A percentile compares a stretch with the other conserved stretches of the same genome.
Evolutionary conservation across 2,797 vertebrate species (phyloP).

Genomic region (Protonibea diacanthus): DNA sequence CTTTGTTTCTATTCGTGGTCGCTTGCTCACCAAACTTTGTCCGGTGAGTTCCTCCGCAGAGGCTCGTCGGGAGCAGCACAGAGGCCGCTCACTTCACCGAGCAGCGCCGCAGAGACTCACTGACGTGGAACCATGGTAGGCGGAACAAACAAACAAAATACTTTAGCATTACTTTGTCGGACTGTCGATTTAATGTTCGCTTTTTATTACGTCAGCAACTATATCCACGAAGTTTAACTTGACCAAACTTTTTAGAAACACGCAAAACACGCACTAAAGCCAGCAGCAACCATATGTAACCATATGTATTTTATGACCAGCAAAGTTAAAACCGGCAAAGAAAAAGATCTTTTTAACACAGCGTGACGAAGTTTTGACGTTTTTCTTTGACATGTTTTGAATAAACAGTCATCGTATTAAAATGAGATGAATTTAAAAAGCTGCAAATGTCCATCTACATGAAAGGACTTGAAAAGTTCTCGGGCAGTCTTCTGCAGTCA

Average conservation of each 20-base stretch:
- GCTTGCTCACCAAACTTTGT: constrained; percentile 16
- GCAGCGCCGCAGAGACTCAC: constrained; percentile 29
- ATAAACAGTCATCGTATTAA: background rate
- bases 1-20: rapidly evolving
- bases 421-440: background rate
- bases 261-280: background rate
- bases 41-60: background rate
- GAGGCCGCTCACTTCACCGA: constrained; percentile 15
- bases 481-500: constrained; percentile 49
- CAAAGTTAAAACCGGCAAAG: background rate
- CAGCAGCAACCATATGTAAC: too few species aligned
- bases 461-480: constrained; percentile 18
- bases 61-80: constrained; percentile 25
- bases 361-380: background rate
- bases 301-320: rapidly evolving
- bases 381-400: background rate
- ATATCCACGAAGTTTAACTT: background rate
- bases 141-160: background rate
- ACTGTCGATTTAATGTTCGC: background rate
- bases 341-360: background rate
- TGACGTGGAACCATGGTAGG: constrained; percentile 78
- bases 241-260: background rate
- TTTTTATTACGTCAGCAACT: background rate
- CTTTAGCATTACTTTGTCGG: background rate
- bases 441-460: background rate